Base-by-base conservation (phyloP, 2,113 vertebrate species). In the Istiophorus platypterus region DNA sequence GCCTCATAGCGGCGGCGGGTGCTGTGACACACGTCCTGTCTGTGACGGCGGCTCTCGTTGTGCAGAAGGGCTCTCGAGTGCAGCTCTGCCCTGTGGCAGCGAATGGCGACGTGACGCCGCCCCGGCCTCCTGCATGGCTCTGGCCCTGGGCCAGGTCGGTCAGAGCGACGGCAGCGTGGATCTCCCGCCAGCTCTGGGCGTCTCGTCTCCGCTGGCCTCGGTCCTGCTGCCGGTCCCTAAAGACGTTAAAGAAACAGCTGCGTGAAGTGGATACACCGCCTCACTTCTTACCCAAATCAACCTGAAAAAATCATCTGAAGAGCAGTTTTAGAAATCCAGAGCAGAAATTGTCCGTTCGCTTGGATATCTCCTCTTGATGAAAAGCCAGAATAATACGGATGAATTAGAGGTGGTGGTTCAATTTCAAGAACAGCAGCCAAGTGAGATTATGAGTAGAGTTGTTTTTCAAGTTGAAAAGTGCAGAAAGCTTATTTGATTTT, bases 121-220 rank as follows among this genome's bases (percentile, higher is more conserved):
- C 67, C 65, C 26, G 74, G 3, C 42, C 83, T 2, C 27, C 74
- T 1, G 92, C 84, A 76, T 95, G 95, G 79, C 96, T 96, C 90
- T 97, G 96, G 7, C 95, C 96, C 82, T 97, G 97, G 22, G 98
- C 97, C 81, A 99, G 93, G 89, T 97, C 97, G 2, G 98, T 99
- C 93, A 99, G 94, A 88, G 98, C 98, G 96, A 99, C 97, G 2
- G 98, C 98, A 39, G 98, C 98, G 0, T 97, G 97, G 93, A 99
- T 97, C 94, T 99, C 98, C 87, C 96, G 97, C 98, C 98, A 99
- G 93, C 96, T 97, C 0, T 97, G 97, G 89, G 96, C 94, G 2
- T 95, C 95, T 90, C 94, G 96, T 85, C 89, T 94, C 34, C 91
- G 91, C 37, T 91, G 89, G 63, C 94, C 95, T 85, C 93, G 94